Conservation (phyloP, 2,888 invertebrate genomes). For the Polymixis flavicincta region DNA sequence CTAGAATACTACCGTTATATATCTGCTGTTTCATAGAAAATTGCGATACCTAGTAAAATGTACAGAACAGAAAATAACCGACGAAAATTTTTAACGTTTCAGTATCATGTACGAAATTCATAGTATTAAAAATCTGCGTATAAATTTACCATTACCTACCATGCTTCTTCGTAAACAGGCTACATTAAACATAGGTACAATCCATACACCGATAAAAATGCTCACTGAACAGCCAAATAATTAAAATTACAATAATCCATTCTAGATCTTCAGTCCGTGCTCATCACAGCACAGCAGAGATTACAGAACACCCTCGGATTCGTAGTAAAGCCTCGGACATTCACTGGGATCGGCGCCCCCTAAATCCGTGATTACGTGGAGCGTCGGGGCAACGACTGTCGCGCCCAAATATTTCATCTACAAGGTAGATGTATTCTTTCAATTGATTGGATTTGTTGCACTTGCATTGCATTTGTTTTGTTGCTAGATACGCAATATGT, state of each 20-base stretch:
- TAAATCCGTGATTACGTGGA: constrained; percentile 47
- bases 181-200: not conserved
- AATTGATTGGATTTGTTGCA: constrained; percentile 8
- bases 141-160: no score
- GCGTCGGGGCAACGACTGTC: not conserved
- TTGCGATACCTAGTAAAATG: no score
- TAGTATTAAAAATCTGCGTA: no score
- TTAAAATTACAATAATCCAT: constrained; percentile 47
- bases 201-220: not conserved
- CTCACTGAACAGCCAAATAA: constrained; percentile 25
- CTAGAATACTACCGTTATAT: no score
- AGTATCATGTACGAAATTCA: no score
- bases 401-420: constrained; percentile 16
- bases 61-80: no score
- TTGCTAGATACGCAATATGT: no score
- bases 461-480: not conserved
- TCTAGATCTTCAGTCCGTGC: constrained; percentile 52
- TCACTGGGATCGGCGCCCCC: constrained; percentile 17
- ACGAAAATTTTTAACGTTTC: no score
- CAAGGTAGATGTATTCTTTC: not conserved
- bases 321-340: constrained; percentile 50
- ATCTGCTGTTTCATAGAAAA: no score
- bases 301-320: constrained; percentile 40
- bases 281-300: constrained; percentile 35
- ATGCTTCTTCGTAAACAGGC: no score